Percentiles rank a stretch among this genome's conserved stretches.
Conservation (phyloP, 1,140 invertebrate species). For the Drosophila nebulosa region DNA sequence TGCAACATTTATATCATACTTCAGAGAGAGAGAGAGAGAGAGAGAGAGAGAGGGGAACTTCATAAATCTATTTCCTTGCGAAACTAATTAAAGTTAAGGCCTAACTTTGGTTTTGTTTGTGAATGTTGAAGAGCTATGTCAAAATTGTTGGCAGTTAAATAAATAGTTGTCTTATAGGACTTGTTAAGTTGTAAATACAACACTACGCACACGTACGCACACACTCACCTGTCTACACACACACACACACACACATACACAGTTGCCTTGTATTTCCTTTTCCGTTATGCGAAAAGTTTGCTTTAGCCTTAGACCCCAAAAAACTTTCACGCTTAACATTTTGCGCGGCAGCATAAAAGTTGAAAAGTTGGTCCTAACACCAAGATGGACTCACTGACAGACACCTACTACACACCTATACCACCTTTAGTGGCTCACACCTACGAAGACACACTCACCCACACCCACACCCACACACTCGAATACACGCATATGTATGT, state of each 20-base stretch:
- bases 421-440: slow-evolving; percentile 17
- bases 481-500: slow-evolving; percentile 30
- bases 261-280: slow-evolving; percentile 74
- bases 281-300: slow-evolving; percentile 76
- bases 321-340: slow-evolving; percentile 71
- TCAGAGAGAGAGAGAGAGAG: too few relatives aligned
- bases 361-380: slow-evolving; percentile 61
- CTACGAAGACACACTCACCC: slow-evolving; percentile 21
- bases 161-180: slow-evolving; percentile 62
- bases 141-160: slow-evolving; percentile 63
- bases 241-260: slow-evolving; percentile 30
- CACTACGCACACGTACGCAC: background rate
- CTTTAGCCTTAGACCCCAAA: slow-evolving; percentile 37
- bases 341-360: slow-evolving; percentile 57
- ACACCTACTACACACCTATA: slow-evolving; percentile 16
- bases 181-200: slow-evolving; percentile 28
- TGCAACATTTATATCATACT: too few relatives aligned
- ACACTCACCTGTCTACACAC: slow-evolving; percentile 47
- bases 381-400: slow-evolving; percentile 37
- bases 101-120: slow-evolving; percentile 21
- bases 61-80: slow-evolving; percentile 34
- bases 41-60: background rate
- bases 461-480: slow-evolving; percentile 23
- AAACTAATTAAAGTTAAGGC: slow-evolving; percentile 57
- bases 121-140: slow-evolving; percentile 35